A percentile compares a stretch with the other conserved stretches of the same genome.
Evolutionary conservation across 37 sponge, comb jelly and placozoan species (phyloP).

Genomic region (Trichoplax adhaerens): DNA sequence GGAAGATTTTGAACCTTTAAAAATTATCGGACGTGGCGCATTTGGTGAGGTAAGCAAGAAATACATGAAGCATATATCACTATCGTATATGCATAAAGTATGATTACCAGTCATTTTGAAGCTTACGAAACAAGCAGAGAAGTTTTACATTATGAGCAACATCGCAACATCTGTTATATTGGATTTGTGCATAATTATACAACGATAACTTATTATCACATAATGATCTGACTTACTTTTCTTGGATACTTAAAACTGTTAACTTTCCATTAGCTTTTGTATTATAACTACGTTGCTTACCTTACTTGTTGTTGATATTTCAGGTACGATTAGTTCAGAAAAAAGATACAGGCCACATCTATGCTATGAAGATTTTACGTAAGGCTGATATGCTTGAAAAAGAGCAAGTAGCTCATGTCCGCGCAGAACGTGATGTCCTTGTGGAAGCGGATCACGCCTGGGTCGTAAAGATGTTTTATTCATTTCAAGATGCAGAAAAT

Average conservation of each 20-base stretch:
- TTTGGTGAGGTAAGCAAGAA: slow-evolving; percentile 73
- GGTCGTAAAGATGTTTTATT: slow-evolving; percentile 99
- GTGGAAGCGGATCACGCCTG: slow-evolving; percentile 96
- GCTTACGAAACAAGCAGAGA: no score
- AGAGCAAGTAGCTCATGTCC: slow-evolving; percentile 94
- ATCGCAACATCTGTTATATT: no score
- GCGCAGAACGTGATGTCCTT: slow-evolving; percentile 89
- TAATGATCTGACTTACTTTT: no score
- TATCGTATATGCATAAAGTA: no score
- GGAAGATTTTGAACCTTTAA: slow-evolving; percentile 85
- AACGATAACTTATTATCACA: no score
- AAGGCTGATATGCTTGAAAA: slow-evolving; percentile 93
- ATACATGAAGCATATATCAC: background rate
- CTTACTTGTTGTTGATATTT: background rate
- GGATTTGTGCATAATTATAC: no score
- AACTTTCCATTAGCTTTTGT: no score
- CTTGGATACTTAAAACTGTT: no score
- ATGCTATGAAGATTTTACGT: slow-evolving; percentile 96
- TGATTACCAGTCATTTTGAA: no score
- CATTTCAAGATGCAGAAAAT: slow-evolving; percentile 85
- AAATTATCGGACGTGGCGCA: slow-evolving; percentile 94
- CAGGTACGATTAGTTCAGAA: slow-evolving; percentile 83
- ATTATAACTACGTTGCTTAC: background rate
- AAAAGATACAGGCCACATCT: slow-evolving; percentile 91
- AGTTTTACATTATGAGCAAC: no score